A percentile compares a stretch with the other conserved stretches of the same genome.
phyloP scores from a whole-genome alignment of 1,140 invertebrate genomes.

The Lasioglossum baleicum region DNA sequence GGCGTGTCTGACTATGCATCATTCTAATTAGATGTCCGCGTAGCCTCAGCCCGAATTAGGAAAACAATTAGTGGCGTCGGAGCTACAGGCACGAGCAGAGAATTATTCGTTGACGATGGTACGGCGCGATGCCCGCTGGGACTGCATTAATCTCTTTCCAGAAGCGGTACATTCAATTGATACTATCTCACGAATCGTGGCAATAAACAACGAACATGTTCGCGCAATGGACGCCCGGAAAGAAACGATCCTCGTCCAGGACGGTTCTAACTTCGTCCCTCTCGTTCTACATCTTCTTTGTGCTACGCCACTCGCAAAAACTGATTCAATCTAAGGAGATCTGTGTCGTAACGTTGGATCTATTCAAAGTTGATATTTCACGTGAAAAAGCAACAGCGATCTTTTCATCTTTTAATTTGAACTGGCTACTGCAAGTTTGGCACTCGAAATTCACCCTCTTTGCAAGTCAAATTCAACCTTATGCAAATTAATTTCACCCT shows the following conservation, averaged over 20 bases:
- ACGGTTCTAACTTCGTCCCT: conserved; percentile 22
- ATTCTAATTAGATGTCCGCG: conserved; percentile 4
- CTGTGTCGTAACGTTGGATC: too few species aligned
- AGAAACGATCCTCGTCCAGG: conserved; percentile 29
- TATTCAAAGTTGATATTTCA: too few species aligned
- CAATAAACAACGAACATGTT: conserved; percentile 57
- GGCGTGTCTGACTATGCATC: not conserved
- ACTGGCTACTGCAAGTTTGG: too few species aligned
- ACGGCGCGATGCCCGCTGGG: conserved; percentile 34
- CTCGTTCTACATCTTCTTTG: conserved; percentile 28
- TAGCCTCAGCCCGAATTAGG: conserved; percentile 47
- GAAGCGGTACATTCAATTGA: conserved; percentile 54
- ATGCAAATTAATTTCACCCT: too few species aligned
- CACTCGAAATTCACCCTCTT: too few species aligned
- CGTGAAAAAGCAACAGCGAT: too few species aligned
- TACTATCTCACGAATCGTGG: conserved; percentile 54
- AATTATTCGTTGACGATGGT: conserved; percentile 23
- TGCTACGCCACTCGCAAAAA: not conserved
- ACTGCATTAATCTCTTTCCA: conserved; percentile 54
- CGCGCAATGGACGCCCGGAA: conserved; percentile 35
- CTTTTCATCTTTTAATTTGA: too few species aligned
- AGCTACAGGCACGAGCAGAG: not conserved
- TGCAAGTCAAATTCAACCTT: too few species aligned
- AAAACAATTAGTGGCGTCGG: conserved; percentile 58
- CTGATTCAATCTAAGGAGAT: too few species aligned